Evolutionary conservation across 2,888 invertebrate species (phyloP), one percentile per base, ranked within the genome.

Genomic region (Cremastinae sp.): DNA sequence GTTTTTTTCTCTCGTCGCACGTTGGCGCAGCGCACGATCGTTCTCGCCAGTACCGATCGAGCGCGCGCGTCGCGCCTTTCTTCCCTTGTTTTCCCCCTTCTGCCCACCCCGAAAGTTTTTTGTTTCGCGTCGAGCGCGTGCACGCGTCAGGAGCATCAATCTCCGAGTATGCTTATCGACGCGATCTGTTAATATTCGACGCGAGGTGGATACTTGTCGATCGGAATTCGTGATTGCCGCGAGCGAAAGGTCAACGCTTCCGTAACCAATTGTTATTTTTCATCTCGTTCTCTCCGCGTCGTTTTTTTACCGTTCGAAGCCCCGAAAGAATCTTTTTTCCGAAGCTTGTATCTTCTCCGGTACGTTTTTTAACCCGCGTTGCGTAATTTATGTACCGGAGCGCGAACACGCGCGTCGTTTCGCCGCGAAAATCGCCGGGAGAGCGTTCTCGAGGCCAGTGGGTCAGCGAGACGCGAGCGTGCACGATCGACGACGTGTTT

Each of bases 391-490:
- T 53, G 22, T 28, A n/a, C n/a, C 28, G 7, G 12, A 3, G 9
- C 4, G 28, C 28, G 28, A 12, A 28, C 22, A 45, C 45, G 3
- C 12, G 34, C 45, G 51, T 51, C 58, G 56, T 34, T 36, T 41
- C 10, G 58, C n/a, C n/a, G n/a, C n/a, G n/a, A n/a, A 34, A 34
- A 28, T 43, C 34, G 36, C 49, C n/a, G n/a, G 41, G 62, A 59
- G 79, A 16, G 56, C 18, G 10, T 56, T 79, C 74, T 79, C 75
- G 82, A 81, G 83, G 84, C 81, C 84, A 84, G 80, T 84, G 79
- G 84, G 84, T 84, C 82, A 85, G 74, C 78, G 79, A 84, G 81
- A 79, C 83, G 75, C n/a, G 74, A 78, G 70, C 75, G 68, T 65
- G 22, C 73, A 59, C 65, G 51, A 71, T 58, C 38, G 65, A 75